Conservation (phyloP, 1,140 invertebrate species). For the Druon quercuslanigerum region DNA sequence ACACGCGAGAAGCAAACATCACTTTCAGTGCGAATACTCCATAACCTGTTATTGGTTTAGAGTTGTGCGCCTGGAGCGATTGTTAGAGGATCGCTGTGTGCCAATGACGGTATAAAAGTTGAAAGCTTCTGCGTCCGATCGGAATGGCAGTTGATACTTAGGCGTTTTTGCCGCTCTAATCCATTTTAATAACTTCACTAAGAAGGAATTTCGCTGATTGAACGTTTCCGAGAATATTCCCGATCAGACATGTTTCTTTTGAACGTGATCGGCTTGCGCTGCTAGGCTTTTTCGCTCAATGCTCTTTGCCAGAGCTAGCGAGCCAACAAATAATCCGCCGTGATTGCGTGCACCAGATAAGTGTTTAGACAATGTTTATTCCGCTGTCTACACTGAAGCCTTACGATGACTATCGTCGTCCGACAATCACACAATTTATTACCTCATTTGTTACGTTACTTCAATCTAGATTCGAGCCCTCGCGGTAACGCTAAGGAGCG, state of each 20-base stretch:
- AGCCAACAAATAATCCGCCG: conserved; percentile 38
- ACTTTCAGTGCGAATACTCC: too few relatives aligned
- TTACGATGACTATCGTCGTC: conserved; percentile 61
- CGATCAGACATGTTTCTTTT: neutral
- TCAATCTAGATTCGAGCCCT: conserved; percentile 48
- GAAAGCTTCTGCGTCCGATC: too few relatives aligned
- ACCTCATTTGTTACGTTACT: conserved; percentile 51
- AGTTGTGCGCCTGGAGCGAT: too few relatives aligned
- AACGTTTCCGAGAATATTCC: neutral
- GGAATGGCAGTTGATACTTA: neutral
- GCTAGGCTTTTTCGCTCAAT: neutral
- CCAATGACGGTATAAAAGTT: too few relatives aligned
- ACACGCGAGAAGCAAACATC: too few relatives aligned
- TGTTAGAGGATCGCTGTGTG: too few relatives aligned
- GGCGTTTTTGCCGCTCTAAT: neutral
- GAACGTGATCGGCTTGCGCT: conserved; percentile 43
- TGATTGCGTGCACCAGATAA: conserved; percentile 63
- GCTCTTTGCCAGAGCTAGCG: conserved; percentile 3
- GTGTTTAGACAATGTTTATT: conserved; percentile 58
- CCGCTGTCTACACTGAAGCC: conserved; percentile 50
- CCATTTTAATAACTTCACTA: conserved; percentile 3
- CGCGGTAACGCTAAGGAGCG: conserved; percentile 33
- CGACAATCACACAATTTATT: conserved; percentile 64
- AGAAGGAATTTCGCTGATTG: neutral
- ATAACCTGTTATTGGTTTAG: too few relatives aligned